Base-by-base conservation (phyloP, 2,797 vertebrate genomes). In the Platalea minor region DNA sequence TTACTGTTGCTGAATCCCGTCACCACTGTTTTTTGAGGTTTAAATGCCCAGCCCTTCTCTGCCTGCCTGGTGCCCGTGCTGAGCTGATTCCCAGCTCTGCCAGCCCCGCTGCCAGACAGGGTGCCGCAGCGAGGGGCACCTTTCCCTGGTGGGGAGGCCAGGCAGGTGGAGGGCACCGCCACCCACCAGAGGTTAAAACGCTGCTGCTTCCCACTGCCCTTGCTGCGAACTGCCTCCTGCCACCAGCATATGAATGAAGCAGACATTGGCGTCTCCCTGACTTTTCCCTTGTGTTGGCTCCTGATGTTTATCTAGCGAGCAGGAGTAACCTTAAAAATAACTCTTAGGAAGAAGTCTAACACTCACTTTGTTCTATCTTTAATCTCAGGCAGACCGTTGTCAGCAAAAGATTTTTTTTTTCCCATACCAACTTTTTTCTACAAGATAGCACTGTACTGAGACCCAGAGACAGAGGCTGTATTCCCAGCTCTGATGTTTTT, bases 11-110 rank as follows among this genome's bases (percentile, higher is more conserved):
- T 6, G 11, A 51, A 15, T 11, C 11, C 15, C 6, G 24, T 6
- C 12, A 5, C 37, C 2, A 0, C 28, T 37, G 45, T 0, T 29
- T 59, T 16, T 59, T 0, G 0, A 21, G 23, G 31, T 11, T 54
- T 43, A 17, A 11, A 7, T 20, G 18, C 11, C 33, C 29, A 37
- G 25, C 17, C 37, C 6, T 43, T 26, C 10, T 5, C 31, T 76
- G 56, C 14, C 53, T 69, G 25, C 64, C 37, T 8, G 31, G 48
- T 61, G 20, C 64, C 37, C 10, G 28, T 26, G 41, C 46, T 3
- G 11, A 53, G 48, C 35, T 23, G 28, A 43, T 33, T 33, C 6
- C 14, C 35, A 29, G 50, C 35, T 54, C 31, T 1, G 8, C 37
- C 6, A 2, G 37, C 18, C 50, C 17, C 3, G 2, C 24, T 79